A percentile compares a stretch with the other conserved stretches of the same genome.
Evolutionary conservation across 2,888 invertebrate species (phyloP).

Genomic region (Macaria liturata): DNA sequence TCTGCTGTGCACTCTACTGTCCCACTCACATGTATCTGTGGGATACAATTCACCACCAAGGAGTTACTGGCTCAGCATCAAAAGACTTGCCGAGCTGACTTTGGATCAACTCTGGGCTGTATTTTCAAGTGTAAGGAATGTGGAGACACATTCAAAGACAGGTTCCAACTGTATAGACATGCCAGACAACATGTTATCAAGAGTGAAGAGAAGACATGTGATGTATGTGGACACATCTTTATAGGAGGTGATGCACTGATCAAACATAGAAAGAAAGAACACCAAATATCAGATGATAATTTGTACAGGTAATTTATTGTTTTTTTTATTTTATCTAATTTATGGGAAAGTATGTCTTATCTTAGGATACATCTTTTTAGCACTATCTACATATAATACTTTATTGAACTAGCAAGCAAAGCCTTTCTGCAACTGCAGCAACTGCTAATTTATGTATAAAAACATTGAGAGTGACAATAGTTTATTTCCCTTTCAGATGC

Average conservation of each 20-base stretch:
- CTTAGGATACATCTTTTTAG: too few relatives aligned
- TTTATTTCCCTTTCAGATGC: constrained; percentile 64
- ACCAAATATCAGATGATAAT: constrained; percentile 50
- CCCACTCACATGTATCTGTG: constrained; percentile 58
- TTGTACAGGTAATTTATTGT: constrained; percentile 53
- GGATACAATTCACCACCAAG: constrained; percentile 56
- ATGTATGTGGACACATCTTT: constrained; percentile 65
- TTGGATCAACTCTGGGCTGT: constrained; percentile 53
- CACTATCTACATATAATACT: too few relatives aligned
- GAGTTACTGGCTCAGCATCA: constrained; percentile 59
- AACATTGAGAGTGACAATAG: too few relatives aligned
- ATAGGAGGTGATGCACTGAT: constrained; percentile 54
- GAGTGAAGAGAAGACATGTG: constrained; percentile 59
- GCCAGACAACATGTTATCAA: constrained; percentile 65
- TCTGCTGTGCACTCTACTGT: constrained; percentile 48
- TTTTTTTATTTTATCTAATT: too few relatives aligned
- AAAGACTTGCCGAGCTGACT: constrained; percentile 59
- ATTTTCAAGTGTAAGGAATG: constrained; percentile 72
- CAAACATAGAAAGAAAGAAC: constrained; percentile 61
- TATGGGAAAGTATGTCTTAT: too few relatives aligned
- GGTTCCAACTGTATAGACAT: constrained; percentile 66
- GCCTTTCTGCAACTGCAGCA: too few relatives aligned
- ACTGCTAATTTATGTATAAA: too few relatives aligned
- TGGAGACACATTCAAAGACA: constrained; percentile 60
- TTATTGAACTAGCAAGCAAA: too few relatives aligned